Conservation (phyloP, 1,140 invertebrate genomes). For the Schmidtea mediterranea region DNA sequence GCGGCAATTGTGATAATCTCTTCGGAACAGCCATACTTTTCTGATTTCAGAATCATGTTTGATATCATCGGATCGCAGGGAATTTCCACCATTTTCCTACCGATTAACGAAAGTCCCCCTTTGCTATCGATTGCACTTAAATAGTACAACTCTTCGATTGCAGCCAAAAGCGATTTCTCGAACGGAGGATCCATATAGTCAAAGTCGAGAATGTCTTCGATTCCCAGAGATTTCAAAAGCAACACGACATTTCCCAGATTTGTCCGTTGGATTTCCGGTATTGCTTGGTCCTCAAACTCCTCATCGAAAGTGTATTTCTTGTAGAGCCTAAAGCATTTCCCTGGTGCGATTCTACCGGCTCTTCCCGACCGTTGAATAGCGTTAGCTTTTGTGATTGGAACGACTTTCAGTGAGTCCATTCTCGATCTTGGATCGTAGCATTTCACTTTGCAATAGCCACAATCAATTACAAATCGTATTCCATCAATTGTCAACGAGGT, state of each 20-base stretch:
- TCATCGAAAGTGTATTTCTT: conserved; percentile 68
- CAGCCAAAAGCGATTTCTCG: conserved; percentile 68
- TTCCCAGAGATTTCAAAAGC: conserved; percentile 30
- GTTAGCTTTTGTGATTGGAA: conserved; percentile 64
- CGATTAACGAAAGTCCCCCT: conserved; percentile 79
- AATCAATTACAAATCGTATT: conserved; percentile 94
- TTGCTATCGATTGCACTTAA: conserved; percentile 87
- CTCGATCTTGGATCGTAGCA: conserved; percentile 90
- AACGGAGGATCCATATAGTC: conserved; percentile 94
- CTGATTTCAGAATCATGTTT: conserved; percentile 85
- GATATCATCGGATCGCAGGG: conserved; percentile 95
- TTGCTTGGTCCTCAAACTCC: conserved; percentile 83
- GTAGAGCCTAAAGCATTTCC: conserved; percentile 89
- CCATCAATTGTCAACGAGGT: conserved; percentile 96
- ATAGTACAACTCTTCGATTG: conserved; percentile 85
- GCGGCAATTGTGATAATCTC: conserved; percentile 85
- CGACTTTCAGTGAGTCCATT: conserved; percentile 88
- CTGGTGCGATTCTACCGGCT: conserved; percentile 29
- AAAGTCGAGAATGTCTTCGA: conserved; percentile 88
- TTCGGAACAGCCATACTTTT: conserved; percentile 76
- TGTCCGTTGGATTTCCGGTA: conserved; percentile 44
- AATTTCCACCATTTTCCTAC: conserved; percentile 91
- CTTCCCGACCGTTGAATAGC: conserved; percentile 12
- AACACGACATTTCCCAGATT: conserved; percentile 28
- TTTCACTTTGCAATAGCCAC: conserved; percentile 94